Evolutionary conservation across 2,888 invertebrate genomes (phyloP).

Genomic region (Alitta virens): DNA sequence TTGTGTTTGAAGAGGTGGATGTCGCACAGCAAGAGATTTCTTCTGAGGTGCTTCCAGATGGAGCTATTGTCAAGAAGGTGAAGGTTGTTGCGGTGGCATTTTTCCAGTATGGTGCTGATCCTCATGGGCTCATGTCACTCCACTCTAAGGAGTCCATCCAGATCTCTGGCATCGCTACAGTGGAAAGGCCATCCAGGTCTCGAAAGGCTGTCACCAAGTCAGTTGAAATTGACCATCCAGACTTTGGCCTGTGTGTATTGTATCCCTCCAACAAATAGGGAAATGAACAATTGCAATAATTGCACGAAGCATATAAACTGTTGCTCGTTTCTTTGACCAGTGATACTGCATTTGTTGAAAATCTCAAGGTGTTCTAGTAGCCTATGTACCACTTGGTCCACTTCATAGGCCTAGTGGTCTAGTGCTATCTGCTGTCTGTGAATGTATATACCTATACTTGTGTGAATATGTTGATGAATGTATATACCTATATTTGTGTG

Average conservation of each 20-base stretch:
- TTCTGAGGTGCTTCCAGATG: not conserved
- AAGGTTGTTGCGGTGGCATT: slow-evolving; percentile 7
- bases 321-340: too few species aligned
- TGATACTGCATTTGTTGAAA: too few species aligned
- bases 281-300: too few species aligned
- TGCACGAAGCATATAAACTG: too few species aligned
- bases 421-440: too few species aligned
- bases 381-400: too few species aligned
- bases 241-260: slow-evolving; percentile 7
- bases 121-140: slow-evolving; percentile 12
- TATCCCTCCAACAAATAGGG: not conserved
- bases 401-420: too few species aligned
- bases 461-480: too few species aligned
- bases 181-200: not conserved
- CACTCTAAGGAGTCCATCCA: not conserved
- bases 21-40: slow-evolving; percentile 12
- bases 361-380: too few species aligned
- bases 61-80: slow-evolving; percentile 6
- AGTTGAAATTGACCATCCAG: not conserved
- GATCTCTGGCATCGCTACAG: slow-evolving; percentile 6
- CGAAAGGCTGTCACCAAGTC: not conserved
- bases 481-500: too few species aligned
- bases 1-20: not conserved
- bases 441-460: too few species aligned
- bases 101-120: slow-evolving; percentile 4